Conservation (phyloP, 2,888 invertebrate genomes). For the Holacanthella duospinosa region DNA sequence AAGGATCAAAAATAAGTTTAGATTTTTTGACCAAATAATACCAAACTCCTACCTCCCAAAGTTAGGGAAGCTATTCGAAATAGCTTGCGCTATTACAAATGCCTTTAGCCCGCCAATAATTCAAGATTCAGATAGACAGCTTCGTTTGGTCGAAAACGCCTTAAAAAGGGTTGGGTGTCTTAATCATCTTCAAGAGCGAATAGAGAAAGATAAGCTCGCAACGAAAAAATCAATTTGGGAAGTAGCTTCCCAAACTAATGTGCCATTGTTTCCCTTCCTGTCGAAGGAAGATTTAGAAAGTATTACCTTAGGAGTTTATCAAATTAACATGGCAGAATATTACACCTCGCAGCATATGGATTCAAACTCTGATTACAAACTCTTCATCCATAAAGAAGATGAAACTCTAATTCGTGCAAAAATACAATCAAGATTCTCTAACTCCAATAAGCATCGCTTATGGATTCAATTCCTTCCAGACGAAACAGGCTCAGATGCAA, state of each 20-base stretch:
- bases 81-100: constrained; percentile 11
- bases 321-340: neutral
- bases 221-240: neutral
- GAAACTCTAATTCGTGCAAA: too few species aligned
- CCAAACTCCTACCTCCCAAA: constrained; percentile 5
- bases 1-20: constrained; percentile 13
- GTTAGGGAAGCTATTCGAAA: constrained; percentile 1
- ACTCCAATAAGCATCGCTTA: too few species aligned
- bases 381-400: too few species aligned
- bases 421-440: too few species aligned
- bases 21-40: constrained; percentile 12
- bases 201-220: neutral
- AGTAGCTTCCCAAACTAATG: neutral
- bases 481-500: too few species aligned
- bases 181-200: neutral
- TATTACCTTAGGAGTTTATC: neutral
- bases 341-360: too few species aligned
- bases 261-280: neutral
- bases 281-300: neutral
- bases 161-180: neutral
- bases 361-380: too few species aligned
- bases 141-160: neutral
- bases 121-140: neutral
- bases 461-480: too few species aligned
- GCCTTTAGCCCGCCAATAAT: constrained; percentile 1